Conservation (phyloP, 2,888 invertebrate species). For the Leucophenga montana region DNA sequence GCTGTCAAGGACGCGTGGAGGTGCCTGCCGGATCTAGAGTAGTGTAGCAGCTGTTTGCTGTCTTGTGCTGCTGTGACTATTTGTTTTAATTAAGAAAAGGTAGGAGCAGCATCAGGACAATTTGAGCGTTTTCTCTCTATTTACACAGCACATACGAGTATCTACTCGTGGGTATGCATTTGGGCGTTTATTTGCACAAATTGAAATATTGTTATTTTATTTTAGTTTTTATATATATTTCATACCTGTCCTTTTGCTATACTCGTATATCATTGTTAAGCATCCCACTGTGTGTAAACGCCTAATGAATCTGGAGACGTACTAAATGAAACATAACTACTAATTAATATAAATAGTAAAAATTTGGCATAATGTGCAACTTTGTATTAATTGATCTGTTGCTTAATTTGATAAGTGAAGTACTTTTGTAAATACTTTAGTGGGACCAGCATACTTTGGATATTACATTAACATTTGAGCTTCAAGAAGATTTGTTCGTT, state of each 20-base stretch:
- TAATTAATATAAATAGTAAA: slow-evolving; percentile 17
- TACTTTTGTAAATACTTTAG: too few species aligned
- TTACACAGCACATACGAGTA: slow-evolving; percentile 44
- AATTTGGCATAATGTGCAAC: too few species aligned
- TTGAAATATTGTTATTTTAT: slow-evolving; percentile 41
- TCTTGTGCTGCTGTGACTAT: slow-evolving; percentile 44
- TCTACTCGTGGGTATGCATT: slow-evolving; percentile 40
- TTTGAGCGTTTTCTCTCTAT: slow-evolving; percentile 31
- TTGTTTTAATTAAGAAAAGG: slow-evolving; percentile 62
- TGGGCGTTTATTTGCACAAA: slow-evolving; percentile 40
- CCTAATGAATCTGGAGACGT: neutral
- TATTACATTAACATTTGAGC: too few species aligned
- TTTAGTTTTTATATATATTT: too few species aligned
- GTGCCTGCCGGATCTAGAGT: too few species aligned
- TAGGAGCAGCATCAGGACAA: slow-evolving; percentile 32
- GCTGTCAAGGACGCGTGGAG: too few species aligned
- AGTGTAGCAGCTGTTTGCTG: slow-evolving; percentile 16
- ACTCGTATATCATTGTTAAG: too few species aligned
- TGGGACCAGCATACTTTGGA: too few species aligned
- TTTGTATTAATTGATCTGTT: slow-evolving; percentile 42
- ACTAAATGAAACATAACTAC: neutral
- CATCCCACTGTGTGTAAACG: neutral
- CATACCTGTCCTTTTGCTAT: too few species aligned
- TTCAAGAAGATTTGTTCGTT: too few species aligned
- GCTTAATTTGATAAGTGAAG: slow-evolving; percentile 53